Evolutionary conservation across 30 jellyfish, hydroid and myxozoan species (phyloP).

Genomic region (Hydractinia symbiolongicarpus): DNA sequence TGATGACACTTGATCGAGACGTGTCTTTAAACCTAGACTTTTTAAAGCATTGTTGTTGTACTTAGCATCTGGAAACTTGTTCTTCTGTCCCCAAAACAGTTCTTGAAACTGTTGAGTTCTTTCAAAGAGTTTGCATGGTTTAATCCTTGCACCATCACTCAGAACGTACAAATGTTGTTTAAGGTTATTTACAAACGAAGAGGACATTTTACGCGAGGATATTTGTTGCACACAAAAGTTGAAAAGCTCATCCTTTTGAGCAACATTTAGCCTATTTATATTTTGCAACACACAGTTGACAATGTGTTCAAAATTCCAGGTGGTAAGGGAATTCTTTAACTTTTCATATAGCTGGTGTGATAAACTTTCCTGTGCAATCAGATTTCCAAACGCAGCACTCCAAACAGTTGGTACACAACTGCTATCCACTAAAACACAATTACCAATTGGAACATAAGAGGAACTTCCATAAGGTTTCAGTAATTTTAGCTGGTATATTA

Average conservation of each 20-base stretch:
- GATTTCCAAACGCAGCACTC: too few species aligned
- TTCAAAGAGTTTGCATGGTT: conserved; percentile 38
- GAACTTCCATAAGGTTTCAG: too few species aligned
- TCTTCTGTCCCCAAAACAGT: conserved; percentile 28
- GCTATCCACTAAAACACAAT: too few species aligned
- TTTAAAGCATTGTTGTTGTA: conserved; percentile 18
- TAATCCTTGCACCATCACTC: conserved; percentile 21
- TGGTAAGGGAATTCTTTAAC: neutral
- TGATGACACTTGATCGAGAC: conserved; percentile 22
- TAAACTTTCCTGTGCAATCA: too few species aligned
- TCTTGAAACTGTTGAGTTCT: neutral
- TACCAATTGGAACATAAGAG: too few species aligned
- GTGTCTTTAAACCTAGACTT: conserved; percentile 33
- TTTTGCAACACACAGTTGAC: neutral
- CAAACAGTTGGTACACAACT: too few species aligned
- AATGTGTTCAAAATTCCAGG: neutral
- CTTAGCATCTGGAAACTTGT: conserved; percentile 39
- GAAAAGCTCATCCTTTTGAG: neutral
- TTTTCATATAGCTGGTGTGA: neutral
- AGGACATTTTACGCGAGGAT: neutral
- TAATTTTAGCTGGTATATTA: neutral
- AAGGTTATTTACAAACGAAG: neutral
- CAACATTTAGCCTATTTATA: neutral
- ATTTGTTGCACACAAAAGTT: conserved; percentile 20
- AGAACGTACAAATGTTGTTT: conserved; percentile 9